Percentiles rank a stretch among this genome's conserved stretches.
phyloP scores from a whole-genome alignment of 2,888 invertebrate genomes.

The Auanema freiburgensis region DNA sequence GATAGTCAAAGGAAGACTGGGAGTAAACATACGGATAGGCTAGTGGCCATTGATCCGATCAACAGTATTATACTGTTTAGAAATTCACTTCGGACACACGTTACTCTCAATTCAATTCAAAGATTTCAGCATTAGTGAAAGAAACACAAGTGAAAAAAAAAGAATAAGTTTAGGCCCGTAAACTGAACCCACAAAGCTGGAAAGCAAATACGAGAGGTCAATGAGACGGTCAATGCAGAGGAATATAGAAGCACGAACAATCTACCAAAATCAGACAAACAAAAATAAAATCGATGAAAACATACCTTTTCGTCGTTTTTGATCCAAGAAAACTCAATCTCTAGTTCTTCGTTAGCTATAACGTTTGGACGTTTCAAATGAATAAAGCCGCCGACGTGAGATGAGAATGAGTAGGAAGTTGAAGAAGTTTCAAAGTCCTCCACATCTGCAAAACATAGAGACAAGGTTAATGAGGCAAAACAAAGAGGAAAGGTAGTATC shows the following conservation, averaged over 20 bases:
- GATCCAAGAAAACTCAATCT: slow-evolving; percentile 15
- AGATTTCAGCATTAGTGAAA: background rate
- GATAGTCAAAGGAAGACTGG: no score
- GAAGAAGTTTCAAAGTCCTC: slow-evolving; percentile 21
- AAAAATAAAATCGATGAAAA: background rate
- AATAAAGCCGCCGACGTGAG: slow-evolving; percentile 6
- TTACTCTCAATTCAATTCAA: background rate
- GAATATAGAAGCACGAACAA: background rate
- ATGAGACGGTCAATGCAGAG: slow-evolving; percentile 8
- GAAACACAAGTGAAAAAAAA: no score
- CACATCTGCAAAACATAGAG: slow-evolving; percentile 15
- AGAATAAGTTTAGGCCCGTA: slow-evolving; percentile 4
- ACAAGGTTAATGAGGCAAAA: slow-evolving; percentile 1
- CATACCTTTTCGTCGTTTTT: slow-evolving; percentile 17
- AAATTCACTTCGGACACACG: no score
- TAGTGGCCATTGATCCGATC: no score
- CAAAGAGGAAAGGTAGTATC: background rate
- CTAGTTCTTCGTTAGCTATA: slow-evolving; percentile 6
- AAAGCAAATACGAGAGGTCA: slow-evolving; percentile 21
- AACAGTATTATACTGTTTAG: no score
- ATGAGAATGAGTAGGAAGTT: slow-evolving; percentile 8
- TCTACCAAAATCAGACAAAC: no score
- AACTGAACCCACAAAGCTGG: slow-evolving; percentile 23
- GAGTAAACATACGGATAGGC: no score
- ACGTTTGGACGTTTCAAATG: slow-evolving; percentile 10